Evolutionary conservation across 2,888 invertebrate genomes (phyloP).

Genomic region (Vanessa cardui): DNA sequence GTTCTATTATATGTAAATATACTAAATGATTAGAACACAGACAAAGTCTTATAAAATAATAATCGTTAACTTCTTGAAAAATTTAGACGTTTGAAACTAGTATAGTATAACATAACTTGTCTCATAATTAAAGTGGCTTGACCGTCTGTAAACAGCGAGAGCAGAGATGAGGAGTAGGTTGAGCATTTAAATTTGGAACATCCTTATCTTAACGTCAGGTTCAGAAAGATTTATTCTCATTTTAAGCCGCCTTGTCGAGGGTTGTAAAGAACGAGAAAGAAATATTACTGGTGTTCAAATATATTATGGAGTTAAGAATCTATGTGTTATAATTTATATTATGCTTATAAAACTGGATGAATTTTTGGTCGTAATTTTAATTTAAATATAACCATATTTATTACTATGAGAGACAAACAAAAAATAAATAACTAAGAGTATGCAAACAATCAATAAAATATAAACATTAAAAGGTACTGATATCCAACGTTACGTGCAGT

Average conservation of each 20-base stretch:
- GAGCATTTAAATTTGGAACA: constrained; percentile 15
- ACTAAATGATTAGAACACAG: background rate
- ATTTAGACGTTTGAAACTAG: constrained; percentile 6
- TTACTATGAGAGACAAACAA: too few species aligned
- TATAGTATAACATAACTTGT: too few species aligned
- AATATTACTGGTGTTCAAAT: background rate
- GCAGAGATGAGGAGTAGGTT: constrained; percentile 4
- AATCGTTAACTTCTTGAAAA: background rate
- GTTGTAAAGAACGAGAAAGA: background rate
- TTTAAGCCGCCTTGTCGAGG: constrained; percentile 25
- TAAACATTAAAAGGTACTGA: too few species aligned
- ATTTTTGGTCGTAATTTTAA: too few species aligned
- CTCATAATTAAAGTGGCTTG: constrained; percentile 9
- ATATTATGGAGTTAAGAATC: background rate
- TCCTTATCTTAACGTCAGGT: constrained; percentile 27
- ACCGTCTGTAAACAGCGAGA: constrained; percentile 21
- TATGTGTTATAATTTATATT: too few species aligned
- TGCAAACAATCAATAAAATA: too few species aligned
- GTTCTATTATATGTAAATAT: background rate
- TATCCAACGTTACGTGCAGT: too few species aligned
- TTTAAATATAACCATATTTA: too few species aligned
- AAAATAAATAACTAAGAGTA: too few species aligned
- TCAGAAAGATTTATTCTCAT: constrained; percentile 35
- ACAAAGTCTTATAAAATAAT: background rate
- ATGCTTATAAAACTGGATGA: too few species aligned